A percentile compares a stretch with the other conserved stretches of the same genome.
Conservation (phyloP, 2,113 vertebrate species). For the Eulemur rufifrons region DNA sequence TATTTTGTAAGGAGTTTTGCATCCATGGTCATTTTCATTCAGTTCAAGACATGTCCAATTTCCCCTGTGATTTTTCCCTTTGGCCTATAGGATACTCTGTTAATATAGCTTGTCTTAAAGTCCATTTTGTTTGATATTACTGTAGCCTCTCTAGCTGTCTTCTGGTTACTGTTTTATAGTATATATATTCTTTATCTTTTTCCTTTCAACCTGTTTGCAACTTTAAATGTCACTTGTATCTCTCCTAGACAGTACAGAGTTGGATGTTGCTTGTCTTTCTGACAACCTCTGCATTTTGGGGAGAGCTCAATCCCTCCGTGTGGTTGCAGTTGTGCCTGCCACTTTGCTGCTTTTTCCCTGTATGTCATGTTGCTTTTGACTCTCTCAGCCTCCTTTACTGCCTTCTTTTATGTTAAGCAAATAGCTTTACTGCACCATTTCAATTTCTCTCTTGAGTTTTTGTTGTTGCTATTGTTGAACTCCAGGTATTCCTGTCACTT, state of each 20-base stretch:
- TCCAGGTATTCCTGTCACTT: not conserved
- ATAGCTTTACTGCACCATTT: not conserved
- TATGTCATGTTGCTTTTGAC: not conserved
- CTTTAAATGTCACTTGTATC: not conserved
- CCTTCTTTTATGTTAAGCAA: not conserved
- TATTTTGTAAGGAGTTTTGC: not conserved
- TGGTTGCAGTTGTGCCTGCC: not conserved
- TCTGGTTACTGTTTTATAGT: not conserved
- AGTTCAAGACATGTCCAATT: not conserved
- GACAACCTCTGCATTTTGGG: not conserved
- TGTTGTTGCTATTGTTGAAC: not conserved
- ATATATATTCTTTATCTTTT: not conserved
- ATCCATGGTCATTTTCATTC: not conserved
- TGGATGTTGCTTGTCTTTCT: not conserved
- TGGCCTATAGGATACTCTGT: not conserved
- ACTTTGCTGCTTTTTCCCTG: not conserved
- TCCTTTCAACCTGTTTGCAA: not conserved
- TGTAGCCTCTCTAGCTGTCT: fast-evolving
- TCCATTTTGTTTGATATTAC: not conserved
- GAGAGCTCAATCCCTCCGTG: not conserved
- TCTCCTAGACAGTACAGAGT: not conserved
- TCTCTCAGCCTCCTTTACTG: not conserved
- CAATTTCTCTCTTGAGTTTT: not conserved
- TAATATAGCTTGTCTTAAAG: not conserved
- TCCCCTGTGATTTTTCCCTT: not conserved